Percentiles rank a stretch among this genome's conserved stretches.
These are phyloP conservation scores for Tachuris rubrigastra DNA, from an alignment of 2,113 vertebrate genomes.

Conservation along the genomic window DNA sequence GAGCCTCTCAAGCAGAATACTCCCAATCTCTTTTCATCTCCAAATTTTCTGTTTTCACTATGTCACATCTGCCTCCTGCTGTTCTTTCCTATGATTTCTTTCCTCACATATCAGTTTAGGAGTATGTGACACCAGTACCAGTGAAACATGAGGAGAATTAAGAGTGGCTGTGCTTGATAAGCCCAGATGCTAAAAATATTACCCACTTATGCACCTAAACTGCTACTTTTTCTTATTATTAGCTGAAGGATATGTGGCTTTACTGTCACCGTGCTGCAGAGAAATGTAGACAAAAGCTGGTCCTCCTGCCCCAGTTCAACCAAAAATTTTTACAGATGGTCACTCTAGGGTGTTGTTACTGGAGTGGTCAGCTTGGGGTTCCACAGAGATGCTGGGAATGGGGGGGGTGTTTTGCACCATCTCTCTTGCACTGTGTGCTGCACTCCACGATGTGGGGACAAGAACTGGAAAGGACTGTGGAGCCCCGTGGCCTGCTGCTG, in stretches of 20 bases:
- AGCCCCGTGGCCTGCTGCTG: rapidly evolving
- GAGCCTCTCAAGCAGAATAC: neutral
- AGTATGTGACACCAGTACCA: neutral
- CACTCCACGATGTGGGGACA: neutral
- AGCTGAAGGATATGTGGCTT: neutral
- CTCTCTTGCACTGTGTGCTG: neutral
- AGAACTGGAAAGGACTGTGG: neutral
- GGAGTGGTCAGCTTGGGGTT: neutral
- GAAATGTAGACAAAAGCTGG: neutral
- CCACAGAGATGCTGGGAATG: neutral
- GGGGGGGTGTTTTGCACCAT: neutral
- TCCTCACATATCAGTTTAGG: neutral
- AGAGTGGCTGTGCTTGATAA: neutral
- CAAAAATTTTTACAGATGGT: neutral
- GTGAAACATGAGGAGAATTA: neutral
- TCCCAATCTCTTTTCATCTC: neutral
- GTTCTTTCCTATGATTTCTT: neutral
- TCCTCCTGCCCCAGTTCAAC: neutral
- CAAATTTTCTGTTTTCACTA: neutral
- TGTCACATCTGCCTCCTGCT: neutral
- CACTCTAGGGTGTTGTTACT: neutral
- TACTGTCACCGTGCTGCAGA: neutral
- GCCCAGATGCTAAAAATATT: neutral
- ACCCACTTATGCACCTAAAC: neutral
- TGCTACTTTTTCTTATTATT: neutral